Percentiles rank a stretch among this genome's conserved stretches.
Conservation (phyloP, 2,797 vertebrate species). For the Halcyon smyrnensis region DNA sequence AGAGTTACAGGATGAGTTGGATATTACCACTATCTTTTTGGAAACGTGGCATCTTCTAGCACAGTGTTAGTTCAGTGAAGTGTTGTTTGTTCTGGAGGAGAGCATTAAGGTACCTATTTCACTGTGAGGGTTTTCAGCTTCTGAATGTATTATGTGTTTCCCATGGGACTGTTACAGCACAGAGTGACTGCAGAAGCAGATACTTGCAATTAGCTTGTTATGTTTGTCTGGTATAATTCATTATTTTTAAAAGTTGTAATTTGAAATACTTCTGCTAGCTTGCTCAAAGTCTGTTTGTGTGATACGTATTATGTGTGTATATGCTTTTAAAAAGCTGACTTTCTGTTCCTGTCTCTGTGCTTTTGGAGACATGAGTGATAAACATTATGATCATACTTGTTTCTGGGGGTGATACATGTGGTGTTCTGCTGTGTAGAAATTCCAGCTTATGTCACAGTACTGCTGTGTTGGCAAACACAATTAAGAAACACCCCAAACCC, state of each 20-base stretch:
- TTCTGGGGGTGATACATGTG: background rate
- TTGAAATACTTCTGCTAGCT: background rate
- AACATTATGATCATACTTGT: background rate
- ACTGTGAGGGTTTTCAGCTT: background rate
- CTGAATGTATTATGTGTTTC: background rate
- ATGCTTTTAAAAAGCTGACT: background rate
- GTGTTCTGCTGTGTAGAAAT: background rate
- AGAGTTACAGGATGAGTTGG: background rate
- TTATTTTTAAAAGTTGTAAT: background rate
- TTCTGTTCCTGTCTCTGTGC: background rate
- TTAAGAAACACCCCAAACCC: background rate
- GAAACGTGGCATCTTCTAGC: background rate
- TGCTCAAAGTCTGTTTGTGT: background rate
- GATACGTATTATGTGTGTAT: rapidly evolving
- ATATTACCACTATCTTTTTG: background rate
- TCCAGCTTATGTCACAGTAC: background rate
- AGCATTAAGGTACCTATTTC: background rate
- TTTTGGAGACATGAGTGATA: background rate
- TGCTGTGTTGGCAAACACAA: background rate
- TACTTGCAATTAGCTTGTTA: background rate
- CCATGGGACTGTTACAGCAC: background rate
- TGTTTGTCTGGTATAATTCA: background rate
- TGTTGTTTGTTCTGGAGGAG: background rate
- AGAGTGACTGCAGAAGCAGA: background rate
- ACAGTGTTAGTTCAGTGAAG: background rate